Evolutionary conservation across 2,888 invertebrate genomes (phyloP).

Genomic region (Troides aeacus): DNA sequence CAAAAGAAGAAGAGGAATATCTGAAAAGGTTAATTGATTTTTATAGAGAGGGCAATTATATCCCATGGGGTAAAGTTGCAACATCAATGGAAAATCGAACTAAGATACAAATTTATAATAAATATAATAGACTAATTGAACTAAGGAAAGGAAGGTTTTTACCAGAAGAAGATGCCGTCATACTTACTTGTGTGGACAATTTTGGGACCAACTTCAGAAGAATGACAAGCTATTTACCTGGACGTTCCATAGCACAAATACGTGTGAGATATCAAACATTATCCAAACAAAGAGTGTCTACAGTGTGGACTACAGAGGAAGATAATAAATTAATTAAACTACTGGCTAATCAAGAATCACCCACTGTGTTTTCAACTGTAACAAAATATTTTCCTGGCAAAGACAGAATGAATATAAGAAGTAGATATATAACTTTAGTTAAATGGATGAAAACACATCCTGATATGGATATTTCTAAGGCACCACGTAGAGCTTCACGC

Average conservation of each 20-base stretch:
- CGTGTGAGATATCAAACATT: conserved; percentile 80
- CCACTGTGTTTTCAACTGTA: conserved; percentile 63
- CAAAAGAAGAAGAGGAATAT: conserved; percentile 83
- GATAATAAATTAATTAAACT: conserved; percentile 80
- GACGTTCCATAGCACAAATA: conserved; percentile 82
- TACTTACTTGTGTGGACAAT: conserved; percentile 81
- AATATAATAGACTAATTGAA: conserved; percentile 64
- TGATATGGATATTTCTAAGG: conserved; percentile 50
- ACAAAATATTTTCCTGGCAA: conserved; percentile 76
- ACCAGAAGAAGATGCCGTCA: conserved; percentile 82
- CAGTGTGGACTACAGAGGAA: conserved; percentile 82
- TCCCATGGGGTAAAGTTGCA: conserved; percentile 87
- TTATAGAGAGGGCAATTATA: conserved; percentile 82
- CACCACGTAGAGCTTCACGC: conserved; percentile 62
- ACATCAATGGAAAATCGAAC: conserved; percentile 82
- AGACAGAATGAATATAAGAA: conserved; percentile 80
- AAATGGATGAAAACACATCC: conserved; percentile 76
- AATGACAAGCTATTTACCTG: conserved; percentile 79
- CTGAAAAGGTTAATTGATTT: conserved; percentile 82
- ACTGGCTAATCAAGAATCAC: conserved; percentile 69
- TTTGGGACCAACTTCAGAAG: conserved; percentile 82
- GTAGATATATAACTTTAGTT: conserved; percentile 78
- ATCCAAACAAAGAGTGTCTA: conserved; percentile 58
- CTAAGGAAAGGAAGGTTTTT: conserved; percentile 82
- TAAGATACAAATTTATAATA: conserved; percentile 83